Evolutionary conservation across 2,888 invertebrate species (phyloP), one percentile per base, ranked within the genome.

Genomic region (Cataglyphis cursor): DNA sequence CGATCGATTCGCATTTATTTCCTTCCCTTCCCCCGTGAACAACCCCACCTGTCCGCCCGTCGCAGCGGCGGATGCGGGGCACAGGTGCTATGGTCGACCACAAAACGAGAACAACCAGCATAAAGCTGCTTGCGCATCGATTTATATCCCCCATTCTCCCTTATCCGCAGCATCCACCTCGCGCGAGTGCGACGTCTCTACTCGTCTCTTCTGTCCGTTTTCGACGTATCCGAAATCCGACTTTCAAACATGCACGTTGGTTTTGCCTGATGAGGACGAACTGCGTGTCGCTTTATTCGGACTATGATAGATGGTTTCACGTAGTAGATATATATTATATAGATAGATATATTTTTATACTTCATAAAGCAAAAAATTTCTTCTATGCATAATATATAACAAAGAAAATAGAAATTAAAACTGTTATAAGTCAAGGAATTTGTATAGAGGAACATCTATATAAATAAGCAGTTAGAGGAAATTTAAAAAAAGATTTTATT

Each of bases 1-100:
- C 91, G 85, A 91, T 91, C 91, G 90, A 91, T 91, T 87, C 88
- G 87, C 88, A 91, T 91, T 91, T 88, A 91, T 91, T 90, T 89
- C 87, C 86, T 74, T 24, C 65, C 44, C 86, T 74, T n/a, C 57
- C 44, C 38, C 41, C 57, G 59, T 8, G 21, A 73, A 35, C 68
- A 73, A 35, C 68, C 86, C 84, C 82, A 21, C 48, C 51, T 48
- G 24, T 18, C 12, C 48, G 44, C 24, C 31, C 21, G 21, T 12
- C 48, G 9, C 10, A 35, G 64, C n/a, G 21, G 35, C 66, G 31
- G 66, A 78, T 41, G 81, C 68, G 83, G 87, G 89, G 80, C 88
- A 85, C 90, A 90, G 90, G 87, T 91, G 91, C 85, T 83, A 89
- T 66, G 74, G 83, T 75, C 87, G 78, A 88, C 90, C 89, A 83